Conservation (phyloP, 2,113 vertebrate species). For the Ptyas mucosa region DNA sequence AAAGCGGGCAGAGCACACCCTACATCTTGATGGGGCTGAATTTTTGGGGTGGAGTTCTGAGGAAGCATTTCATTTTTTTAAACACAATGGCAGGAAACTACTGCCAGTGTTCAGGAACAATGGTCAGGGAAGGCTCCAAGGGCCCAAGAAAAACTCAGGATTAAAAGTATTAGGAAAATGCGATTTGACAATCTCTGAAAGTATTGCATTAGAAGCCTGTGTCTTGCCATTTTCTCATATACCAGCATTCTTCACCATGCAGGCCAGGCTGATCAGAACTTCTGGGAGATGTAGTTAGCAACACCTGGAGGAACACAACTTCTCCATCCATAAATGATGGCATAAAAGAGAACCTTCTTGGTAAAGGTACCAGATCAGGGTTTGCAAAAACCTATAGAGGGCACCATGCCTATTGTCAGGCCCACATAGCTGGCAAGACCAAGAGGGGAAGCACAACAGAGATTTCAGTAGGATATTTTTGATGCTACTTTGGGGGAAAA, state of each 20-base stretch:
- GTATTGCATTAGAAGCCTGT: not conserved
- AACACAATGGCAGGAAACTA: not conserved
- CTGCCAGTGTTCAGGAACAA: not conserved
- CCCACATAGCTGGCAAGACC: not conserved
- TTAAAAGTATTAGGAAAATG: no score
- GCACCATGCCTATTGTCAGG: not conserved
- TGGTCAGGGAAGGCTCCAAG: not conserved
- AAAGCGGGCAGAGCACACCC: not conserved
- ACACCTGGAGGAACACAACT: not conserved
- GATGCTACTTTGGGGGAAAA: not conserved
- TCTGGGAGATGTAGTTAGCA: not conserved
- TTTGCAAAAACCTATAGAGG: not conserved
- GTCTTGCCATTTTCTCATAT: not conserved
- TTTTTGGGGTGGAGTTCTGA: not conserved
- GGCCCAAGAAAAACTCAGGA: not conserved
- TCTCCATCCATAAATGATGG: not conserved
- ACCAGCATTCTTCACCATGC: not conserved
- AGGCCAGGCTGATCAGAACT: not conserved
- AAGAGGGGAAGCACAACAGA: not conserved
- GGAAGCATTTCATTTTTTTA: not conserved
- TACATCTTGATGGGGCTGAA: not conserved
- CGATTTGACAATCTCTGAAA: not conserved
- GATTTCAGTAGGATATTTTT: not conserved
- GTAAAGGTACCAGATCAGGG: not conserved
- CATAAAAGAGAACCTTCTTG: not conserved